Conservation (phyloP, 2,888 invertebrate genomes). For the Tortricodes alternella region DNA sequence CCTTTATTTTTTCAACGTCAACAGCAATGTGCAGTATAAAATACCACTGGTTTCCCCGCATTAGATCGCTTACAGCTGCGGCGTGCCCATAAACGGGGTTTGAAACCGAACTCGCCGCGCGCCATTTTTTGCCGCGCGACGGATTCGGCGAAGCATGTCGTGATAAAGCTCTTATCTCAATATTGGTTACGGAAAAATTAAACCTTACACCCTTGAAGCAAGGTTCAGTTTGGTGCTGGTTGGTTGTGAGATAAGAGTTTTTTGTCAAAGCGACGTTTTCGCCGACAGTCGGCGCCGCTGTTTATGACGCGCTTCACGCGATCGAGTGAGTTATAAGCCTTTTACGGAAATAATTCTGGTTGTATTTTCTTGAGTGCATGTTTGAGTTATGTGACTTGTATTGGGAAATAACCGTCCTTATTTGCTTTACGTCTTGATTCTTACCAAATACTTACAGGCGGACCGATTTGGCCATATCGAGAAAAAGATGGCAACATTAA, state of each 20-base stretch:
- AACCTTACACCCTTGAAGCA: too few species aligned
- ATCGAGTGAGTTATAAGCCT: slow-evolving; percentile 19
- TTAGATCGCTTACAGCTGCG: neutral
- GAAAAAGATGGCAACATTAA: too few species aligned
- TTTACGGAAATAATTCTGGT: slow-evolving; percentile 20
- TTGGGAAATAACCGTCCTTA: neutral
- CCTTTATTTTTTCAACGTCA: slow-evolving; percentile 27
- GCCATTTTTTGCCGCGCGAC: neutral
- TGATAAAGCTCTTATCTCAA: too few species aligned
- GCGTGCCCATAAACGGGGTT: slow-evolving; percentile 4
- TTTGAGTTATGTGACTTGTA: neutral
- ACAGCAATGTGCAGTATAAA: neutral
- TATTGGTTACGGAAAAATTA: too few species aligned
- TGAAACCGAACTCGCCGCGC: slow-evolving; percentile 11
- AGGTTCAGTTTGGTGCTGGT: too few species aligned
- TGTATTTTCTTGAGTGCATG: slow-evolving; percentile 7
- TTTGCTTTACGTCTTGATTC: neutral
- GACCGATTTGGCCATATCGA: too few species aligned
- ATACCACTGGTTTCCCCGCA: neutral
- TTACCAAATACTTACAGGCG: too few species aligned
- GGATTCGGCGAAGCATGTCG: neutral
- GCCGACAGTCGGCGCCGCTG: slow-evolving; percentile 16
- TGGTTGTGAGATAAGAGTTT: too few species aligned
- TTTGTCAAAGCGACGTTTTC: slow-evolving; percentile 9
- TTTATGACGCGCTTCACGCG: slow-evolving; percentile 13